phyloP scores from a whole-genome alignment of 2,113 vertebrate species.

The Phalacrocorax brasilianus region DNA sequence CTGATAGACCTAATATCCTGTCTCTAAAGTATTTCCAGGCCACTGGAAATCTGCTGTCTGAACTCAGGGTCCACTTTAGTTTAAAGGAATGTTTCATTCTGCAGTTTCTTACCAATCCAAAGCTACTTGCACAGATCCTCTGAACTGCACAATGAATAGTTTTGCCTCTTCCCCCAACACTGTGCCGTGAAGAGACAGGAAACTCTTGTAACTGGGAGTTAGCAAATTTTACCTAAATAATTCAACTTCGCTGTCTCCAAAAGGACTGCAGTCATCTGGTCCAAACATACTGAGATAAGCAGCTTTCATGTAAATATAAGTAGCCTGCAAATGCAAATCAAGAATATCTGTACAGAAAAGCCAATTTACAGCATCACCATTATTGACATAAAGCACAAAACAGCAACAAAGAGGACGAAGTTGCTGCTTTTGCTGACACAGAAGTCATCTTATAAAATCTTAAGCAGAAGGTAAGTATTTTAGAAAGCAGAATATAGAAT shows the following conservation, averaged over 20 bases:
- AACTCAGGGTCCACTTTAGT: not conserved
- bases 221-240: slow-evolving; percentile 87
- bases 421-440: not conserved
- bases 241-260: slow-evolving; percentile 85
- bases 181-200: not conserved
- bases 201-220: not conserved
- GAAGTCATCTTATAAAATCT: not conserved
- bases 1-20: not conserved
- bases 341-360: slow-evolving; percentile 12
- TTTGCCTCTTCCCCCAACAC: not conserved
- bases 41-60: not conserved
- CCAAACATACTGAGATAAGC: slow-evolving; percentile 97
- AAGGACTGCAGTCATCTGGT: slow-evolving; percentile 87
- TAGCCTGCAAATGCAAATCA: slow-evolving; percentile 79
- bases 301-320: slow-evolving; percentile 97
- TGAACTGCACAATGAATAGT: not conserved
- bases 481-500: not conserved
- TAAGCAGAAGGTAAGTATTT: not conserved
- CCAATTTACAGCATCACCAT: not conserved
- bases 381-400: not conserved
- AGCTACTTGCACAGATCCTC: not conserved
- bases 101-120: not conserved
- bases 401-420: not conserved
- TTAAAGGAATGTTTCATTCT: not conserved
- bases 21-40: not conserved